phyloP scores from a whole-genome alignment of 2,797 vertebrate species.

The Orientallactaga sibirica region DNA sequence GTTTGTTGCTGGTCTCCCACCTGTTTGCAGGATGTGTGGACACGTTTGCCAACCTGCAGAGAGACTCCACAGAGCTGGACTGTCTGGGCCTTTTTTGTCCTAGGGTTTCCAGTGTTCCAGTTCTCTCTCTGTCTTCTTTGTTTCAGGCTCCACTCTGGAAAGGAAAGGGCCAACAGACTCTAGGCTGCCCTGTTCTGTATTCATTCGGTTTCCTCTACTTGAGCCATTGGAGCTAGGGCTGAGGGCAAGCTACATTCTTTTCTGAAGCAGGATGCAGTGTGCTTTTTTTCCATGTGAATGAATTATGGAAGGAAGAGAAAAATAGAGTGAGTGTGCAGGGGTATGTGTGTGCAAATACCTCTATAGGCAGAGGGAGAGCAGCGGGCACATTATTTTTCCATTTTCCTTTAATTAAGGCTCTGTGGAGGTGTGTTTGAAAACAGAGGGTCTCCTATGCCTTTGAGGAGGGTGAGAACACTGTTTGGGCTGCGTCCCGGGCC shows the following conservation, averaged over 20 bases:
- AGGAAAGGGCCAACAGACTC: conserved; percentile 56
- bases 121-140: background rate
- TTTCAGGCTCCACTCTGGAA: conserved; percentile 62
- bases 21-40: conserved; percentile 65
- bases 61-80: background rate
- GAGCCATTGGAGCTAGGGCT: conserved; percentile 81
- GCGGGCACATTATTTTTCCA: conserved; percentile 88
- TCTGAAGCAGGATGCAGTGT: conserved; percentile 81
- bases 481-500: conserved; percentile 90
- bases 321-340: conserved; percentile 70
- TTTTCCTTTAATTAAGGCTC: conserved; percentile 91
- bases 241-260: conserved; percentile 86
- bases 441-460: conserved; percentile 92
- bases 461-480: conserved; percentile 91
- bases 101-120: background rate
- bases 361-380: conserved; percentile 76
- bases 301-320: conserved; percentile 85
- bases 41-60: conserved; percentile 55
- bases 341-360: conserved; percentile 62
- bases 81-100: background rate
- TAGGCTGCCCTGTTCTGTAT: conserved; percentile 29
- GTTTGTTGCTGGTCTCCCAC: conserved; percentile 59
- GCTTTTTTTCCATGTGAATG: conserved; percentile 84
- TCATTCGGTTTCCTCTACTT: conserved; percentile 72
- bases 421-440: conserved; percentile 91